Evolutionary conservation across 1,140 invertebrate genomes (phyloP), one percentile per base, ranked within the genome.

Genomic region (Goniozus legneri): DNA sequence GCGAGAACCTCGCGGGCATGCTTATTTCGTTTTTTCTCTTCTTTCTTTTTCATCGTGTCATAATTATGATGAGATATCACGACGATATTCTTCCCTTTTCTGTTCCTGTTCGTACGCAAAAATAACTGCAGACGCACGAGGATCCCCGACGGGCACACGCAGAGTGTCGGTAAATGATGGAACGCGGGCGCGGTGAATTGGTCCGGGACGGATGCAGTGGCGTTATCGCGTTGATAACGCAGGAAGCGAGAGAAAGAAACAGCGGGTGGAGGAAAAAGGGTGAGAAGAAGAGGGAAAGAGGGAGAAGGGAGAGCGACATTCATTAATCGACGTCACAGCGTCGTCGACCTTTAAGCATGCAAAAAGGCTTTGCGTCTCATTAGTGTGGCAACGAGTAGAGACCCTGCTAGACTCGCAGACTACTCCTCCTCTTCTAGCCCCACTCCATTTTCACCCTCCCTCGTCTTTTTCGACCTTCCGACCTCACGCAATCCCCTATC

Each of bases 301-400:
- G 16, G 10, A 14, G 31, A 20, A 33, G 44, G 38, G 51, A 38
- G 34, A 37, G 20, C 36, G 55, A 47, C 47, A 42, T 59, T 59
- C 47, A 58, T 59, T 59, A 59, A 59, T 58, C 55, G 51, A 59
- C 34, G 47, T 37, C 34, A 35, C 41, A 15, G 46, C 43, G 35
- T 54, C 47, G 37, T 59, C 51, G 40, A 33, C 51, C 47, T 58
- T 52, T 52, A 58, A 58, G 46, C 55, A 36, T 6, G 24, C 41
- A 32, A 59, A n/a, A 58, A 59, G 51, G 44, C 46, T 54, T 52
- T 48, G 55, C 34, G 47, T 58, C 51, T 59, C 52, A 58, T 58
- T 59, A 59, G 40, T 43, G 52, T 48, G 51, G 30, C 47, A n/a
- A 58, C 41, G 47, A 47, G 41, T 52, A 50, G 56, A 43, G 41